phyloP scores from a whole-genome alignment of 1,140 invertebrate species.

The Amphibalanus amphitrite region DNA sequence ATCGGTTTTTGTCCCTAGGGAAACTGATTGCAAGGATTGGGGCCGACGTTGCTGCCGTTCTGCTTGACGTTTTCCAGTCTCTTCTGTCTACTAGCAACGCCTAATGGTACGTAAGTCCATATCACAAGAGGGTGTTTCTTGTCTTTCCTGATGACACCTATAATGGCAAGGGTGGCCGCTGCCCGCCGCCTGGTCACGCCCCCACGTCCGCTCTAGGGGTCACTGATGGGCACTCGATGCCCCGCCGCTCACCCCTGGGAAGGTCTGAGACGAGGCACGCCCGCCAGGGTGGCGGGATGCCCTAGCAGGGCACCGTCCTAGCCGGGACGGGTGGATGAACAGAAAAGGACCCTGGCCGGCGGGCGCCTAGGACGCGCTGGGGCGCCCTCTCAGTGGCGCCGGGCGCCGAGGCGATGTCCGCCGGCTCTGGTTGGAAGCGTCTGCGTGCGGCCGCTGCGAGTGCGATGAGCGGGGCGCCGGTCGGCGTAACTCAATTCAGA shows the following conservation, averaged over 20 bases:
- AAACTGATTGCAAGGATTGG: no score
- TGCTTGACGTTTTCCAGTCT: no score
- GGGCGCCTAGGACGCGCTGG: background rate
- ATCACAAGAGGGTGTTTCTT: no score
- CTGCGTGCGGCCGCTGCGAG: background rate
- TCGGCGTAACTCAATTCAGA: background rate
- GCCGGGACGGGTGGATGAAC: background rate
- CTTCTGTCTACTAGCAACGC: no score
- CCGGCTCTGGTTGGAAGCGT: background rate
- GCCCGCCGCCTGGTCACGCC: background rate
- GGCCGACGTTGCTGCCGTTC: no score
- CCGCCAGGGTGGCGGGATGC: background rate
- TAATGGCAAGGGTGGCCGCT: background rate
- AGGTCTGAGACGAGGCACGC: background rate
- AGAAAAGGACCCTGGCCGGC: background rate
- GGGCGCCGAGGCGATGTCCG: background rate
- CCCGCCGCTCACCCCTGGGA: background rate
- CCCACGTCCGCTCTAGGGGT: conserved; percentile 1
- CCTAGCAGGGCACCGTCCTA: background rate
- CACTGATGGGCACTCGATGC: background rate
- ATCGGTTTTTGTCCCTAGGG: background rate
- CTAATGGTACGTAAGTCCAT: no score
- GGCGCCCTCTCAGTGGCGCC: no score
- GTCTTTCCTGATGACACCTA: background rate
- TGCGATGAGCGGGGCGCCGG: background rate